Percentiles rank a stretch among this genome's conserved stretches.
Conservation (phyloP, 1,140 invertebrate genomes). For the Microplitis demolitor region DNA sequence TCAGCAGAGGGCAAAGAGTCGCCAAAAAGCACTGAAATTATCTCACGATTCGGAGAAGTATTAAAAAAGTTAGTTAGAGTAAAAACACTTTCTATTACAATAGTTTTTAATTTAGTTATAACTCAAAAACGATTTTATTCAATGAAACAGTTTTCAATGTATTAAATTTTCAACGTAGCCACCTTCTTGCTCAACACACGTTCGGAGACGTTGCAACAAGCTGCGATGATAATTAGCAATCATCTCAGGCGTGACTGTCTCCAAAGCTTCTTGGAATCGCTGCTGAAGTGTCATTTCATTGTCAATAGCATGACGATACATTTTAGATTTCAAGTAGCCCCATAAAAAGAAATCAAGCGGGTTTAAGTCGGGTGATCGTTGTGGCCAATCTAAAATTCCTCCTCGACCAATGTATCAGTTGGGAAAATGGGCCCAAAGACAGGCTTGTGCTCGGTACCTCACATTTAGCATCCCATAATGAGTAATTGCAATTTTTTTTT, state of each 20-base stretch:
- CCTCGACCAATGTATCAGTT: conserved; percentile 50
- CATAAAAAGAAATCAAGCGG: conserved; percentile 54
- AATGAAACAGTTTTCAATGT: neutral
- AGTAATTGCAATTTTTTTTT: no score
- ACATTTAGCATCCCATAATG: no score
- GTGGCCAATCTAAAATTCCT: conserved; percentile 49
- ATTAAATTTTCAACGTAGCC: conserved; percentile 9
- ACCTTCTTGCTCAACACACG: neutral
- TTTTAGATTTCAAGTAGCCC: conserved; percentile 45
- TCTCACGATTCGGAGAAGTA: no score
- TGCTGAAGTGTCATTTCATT: neutral
- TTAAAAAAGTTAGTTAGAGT: no score
- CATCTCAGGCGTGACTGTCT: conserved; percentile 6
- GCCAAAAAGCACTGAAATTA: no score
- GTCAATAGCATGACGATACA: conserved; percentile 35
- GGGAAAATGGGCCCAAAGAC: conserved; percentile 40
- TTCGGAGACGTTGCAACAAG: neutral
- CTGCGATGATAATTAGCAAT: neutral
- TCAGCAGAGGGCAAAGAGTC: no score
- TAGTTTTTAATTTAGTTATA: no score
- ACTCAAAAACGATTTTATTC: no score
- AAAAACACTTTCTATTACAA: no score
- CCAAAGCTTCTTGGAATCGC: neutral
- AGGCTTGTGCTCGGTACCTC: conserved; percentile 1
- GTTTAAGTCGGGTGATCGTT: conserved; percentile 53